Evolutionary conservation across 2,888 invertebrate genomes (phyloP), one percentile per base, ranked within the genome.

Genomic region (Calliopum simillimum): DNA sequence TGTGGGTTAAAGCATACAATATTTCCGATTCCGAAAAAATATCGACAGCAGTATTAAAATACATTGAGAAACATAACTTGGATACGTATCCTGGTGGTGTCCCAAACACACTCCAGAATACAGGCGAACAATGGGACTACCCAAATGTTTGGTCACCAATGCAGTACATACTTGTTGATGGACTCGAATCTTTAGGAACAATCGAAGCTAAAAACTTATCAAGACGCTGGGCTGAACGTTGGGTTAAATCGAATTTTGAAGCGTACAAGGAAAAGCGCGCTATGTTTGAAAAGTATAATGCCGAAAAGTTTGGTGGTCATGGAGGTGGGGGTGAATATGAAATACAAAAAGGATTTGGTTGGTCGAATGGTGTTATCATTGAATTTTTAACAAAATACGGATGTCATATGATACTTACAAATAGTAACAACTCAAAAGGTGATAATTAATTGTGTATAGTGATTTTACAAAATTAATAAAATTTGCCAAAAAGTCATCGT

Each of bases 81-180:
- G 87, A 86, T 74, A 72, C 74, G 59, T 91, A 88, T 85, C 90
- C 91, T 68, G 95, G 95, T 3, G 96, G 96, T 14, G 91, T 94
- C 21, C 96, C 96, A 14, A 90, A 93, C 0, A 94, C 95, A 0
- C 86, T 93, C 73, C 90, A 91, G 77, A 90, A 92, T 14, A 92
- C 93, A 0, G 93, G 94, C 4, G 94, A 96, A 84, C 94, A 97
- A 84, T 95, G 97, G 97, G 96, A 96, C 86, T 94, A 90, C 78
- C 95, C 97, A 0, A 97, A 97, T 86, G 96, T 95, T 0, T 98
- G 98, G 98, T 94, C 98, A 1, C 97, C 98, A 0, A 88, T 96
- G 44, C 96, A 97, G 84, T 85, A 97, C 81, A 91, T 97, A 41
- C 87, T 96, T 77, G 91, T 97, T 13, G 89, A 91, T 79, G 95